Percentiles rank a stretch among this genome's conserved stretches.
These are phyloP conservation scores for Tupiocoris notatus DNA, from an alignment of 2,888 invertebrate genomes.

Conservation along the genomic window DNA sequence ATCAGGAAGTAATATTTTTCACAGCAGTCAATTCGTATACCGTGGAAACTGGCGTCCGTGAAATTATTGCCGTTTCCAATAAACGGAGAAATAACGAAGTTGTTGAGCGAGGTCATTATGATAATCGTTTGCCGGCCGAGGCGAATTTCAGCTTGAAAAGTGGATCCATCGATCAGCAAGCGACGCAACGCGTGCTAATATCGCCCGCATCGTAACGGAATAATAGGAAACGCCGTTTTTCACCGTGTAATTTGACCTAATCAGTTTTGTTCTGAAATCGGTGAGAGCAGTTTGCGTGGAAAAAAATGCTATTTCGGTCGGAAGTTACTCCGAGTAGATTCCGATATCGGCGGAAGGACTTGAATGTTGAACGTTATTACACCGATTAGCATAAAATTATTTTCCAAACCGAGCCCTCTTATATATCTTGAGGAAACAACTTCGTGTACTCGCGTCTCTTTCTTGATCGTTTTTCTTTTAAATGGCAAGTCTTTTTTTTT, in stretches of 20 bases:
- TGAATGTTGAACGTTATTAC: no score
- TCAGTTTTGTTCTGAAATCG: background rate
- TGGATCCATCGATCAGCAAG: background rate
- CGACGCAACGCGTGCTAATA: slow-evolving; percentile 13
- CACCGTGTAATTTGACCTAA: slow-evolving; percentile 13
- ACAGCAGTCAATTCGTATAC: background rate
- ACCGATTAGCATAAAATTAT: no score
- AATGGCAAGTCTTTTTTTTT: no score
- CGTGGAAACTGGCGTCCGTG: background rate
- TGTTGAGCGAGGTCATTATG: slow-evolving; percentile 24
- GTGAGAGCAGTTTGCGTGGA: no score
- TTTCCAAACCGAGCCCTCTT: no score
- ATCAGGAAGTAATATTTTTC: background rate
- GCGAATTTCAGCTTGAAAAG: background rate
- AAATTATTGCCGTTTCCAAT: slow-evolving; percentile 5
- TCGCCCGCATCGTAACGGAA: slow-evolving; percentile 10
- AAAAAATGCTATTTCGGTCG: no score
- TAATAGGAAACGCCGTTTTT: slow-evolving; percentile 22
- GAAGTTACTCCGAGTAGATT: no score
- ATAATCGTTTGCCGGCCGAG: slow-evolving; percentile 15
- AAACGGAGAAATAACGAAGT: slow-evolving; percentile 21
- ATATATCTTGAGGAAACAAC: no score
- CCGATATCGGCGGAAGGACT: no score
- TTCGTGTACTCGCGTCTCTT: no score
- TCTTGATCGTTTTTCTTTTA: no score